These are phyloP conservation scores for Drusus annulatus DNA, from an alignment of 1,140 invertebrate species.

Conservation along the genomic window DNA sequence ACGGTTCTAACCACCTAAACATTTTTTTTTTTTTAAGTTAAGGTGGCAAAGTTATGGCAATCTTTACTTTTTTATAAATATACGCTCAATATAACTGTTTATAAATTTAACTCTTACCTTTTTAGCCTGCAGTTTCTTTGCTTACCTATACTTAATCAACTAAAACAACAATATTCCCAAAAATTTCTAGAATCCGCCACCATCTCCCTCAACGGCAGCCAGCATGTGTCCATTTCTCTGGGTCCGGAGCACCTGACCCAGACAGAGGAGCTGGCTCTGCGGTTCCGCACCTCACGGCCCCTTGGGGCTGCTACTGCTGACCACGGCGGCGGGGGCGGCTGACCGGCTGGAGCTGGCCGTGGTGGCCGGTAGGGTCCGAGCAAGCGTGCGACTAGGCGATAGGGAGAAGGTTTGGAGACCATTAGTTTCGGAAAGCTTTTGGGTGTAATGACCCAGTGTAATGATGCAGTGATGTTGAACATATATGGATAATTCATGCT, in stretches of 20 bases:
- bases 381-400: conserved; percentile 87
- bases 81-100: too few species aligned
- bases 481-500: too few species aligned
- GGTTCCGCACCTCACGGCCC: conserved; percentile 89
- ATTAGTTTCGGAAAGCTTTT: neutral
- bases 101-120: too few species aligned
- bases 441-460: neutral
- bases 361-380: conserved; percentile 84
- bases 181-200: conserved; percentile 84
- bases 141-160: too few species aligned
- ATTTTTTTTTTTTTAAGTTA: too few species aligned
- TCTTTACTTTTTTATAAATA: too few species aligned
- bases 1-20: too few species aligned
- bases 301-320: conserved; percentile 81
- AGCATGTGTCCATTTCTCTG: conserved; percentile 86
- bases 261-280: conserved; percentile 90
- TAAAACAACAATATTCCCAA: too few species aligned
- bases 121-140: too few species aligned
- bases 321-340: conserved; percentile 81
- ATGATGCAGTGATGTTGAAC: too few species aligned
- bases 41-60: too few species aligned
- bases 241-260: conserved; percentile 88
- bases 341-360: conserved; percentile 89
- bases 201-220: conserved; percentile 89
- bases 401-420: conserved; percentile 81